These are phyloP conservation scores for Bovichtus variegatus DNA, from an alignment of 2,797 vertebrate genomes.

Conservation along the genomic window DNA sequence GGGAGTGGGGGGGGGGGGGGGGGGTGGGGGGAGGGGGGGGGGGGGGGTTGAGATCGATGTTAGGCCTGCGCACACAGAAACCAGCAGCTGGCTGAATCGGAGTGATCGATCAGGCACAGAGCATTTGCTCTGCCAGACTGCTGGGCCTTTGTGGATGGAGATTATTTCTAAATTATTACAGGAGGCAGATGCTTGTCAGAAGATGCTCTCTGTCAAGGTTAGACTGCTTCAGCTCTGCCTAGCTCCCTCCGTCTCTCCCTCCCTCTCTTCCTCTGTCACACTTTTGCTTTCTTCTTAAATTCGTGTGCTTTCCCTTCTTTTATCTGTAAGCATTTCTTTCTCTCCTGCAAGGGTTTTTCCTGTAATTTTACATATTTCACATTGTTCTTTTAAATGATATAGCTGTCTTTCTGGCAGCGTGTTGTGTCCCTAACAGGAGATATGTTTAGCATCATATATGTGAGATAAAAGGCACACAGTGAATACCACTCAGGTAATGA, in stretches of 20 bases:
- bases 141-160: conserved; percentile 85
- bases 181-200: conserved; percentile 87
- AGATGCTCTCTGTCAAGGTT: conserved; percentile 86
- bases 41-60: conserved; percentile 74
- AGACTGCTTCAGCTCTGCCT: conserved; percentile 62
- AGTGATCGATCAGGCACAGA: conserved; percentile 84
- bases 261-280: conserved; percentile 43
- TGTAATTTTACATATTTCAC: conserved; percentile 43
- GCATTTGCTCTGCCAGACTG: conserved; percentile 82
- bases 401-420: conserved; percentile 1
- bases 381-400: conserved; percentile 37
- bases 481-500: conserved; percentile 42
- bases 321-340: conserved; percentile 26
- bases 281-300: conserved; percentile 39
- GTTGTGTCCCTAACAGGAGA: conserved; percentile 27
- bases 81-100: conserved; percentile 78
- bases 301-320: conserved; percentile 19
- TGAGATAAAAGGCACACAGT: conserved; percentile 45
- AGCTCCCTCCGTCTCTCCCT: conserved; percentile 18
- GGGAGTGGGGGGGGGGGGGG: conserved; percentile 33
- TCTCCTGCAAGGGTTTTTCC: conserved; percentile 22
- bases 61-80: conserved; percentile 64
- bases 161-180: conserved; percentile 89
- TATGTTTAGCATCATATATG: conserved; percentile 38
- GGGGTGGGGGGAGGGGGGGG: conserved; percentile 38